Conservation (phyloP, 2,797 vertebrate species). For the Luscinia megarhynchos region DNA sequence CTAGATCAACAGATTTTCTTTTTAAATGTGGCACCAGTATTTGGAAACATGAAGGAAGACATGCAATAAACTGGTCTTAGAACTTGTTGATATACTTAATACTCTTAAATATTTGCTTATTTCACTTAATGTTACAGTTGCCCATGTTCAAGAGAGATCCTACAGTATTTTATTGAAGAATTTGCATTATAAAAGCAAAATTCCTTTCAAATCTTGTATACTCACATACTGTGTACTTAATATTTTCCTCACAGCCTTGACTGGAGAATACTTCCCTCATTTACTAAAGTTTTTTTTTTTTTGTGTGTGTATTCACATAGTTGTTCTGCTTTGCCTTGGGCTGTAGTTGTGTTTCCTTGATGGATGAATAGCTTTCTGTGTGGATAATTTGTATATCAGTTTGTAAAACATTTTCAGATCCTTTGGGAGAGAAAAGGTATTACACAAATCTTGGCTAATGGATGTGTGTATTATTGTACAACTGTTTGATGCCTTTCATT, state of each 20-base stretch:
- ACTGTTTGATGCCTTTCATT: not conserved
- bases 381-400: slow-evolving; percentile 42
- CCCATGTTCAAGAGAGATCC: not conserved
- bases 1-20: not conserved
- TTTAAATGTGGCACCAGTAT: not conserved
- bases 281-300: not conserved
- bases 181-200: not conserved
- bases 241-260: not conserved
- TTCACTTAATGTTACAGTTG: not conserved
- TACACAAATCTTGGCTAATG: not conserved
- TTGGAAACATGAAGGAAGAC: not conserved
- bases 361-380: slow-evolving; percentile 38
- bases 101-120: not conserved
- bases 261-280: not conserved
- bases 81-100: not conserved
- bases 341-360: slow-evolving; percentile 29
- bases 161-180: not conserved
- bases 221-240: not conserved
- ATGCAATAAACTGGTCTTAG: not conserved
- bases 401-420: slow-evolving; percentile 56
- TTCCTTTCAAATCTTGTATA: not conserved
- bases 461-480: not conserved
- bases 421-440: slow-evolving; percentile 18
- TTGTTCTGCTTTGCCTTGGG: slow-evolving; percentile 40
- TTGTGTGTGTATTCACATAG: not conserved